These are phyloP conservation scores for Gorsachius goisagi DNA, from an alignment of 2,113 vertebrate genomes.

Conservation along the genomic window DNA sequence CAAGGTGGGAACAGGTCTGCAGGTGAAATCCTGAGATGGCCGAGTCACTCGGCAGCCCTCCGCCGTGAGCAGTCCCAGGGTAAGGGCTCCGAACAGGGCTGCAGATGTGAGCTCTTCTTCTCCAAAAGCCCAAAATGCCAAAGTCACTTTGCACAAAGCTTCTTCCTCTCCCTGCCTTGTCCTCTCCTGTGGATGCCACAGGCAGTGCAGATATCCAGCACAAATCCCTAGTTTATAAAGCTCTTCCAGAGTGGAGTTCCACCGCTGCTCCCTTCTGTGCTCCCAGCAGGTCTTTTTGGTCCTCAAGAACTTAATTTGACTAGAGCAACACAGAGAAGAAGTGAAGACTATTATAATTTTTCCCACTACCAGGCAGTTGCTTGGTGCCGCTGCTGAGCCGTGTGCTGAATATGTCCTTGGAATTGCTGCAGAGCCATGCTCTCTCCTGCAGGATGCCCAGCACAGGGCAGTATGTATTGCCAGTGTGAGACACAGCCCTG, in stretches of 20 bases:
- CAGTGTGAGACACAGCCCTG: not conserved
- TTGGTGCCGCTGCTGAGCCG: not conserved
- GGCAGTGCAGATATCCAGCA: not conserved
- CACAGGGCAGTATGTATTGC: not conserved
- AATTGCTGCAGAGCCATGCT: accelerated
- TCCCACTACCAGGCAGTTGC: not conserved
- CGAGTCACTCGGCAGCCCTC: not conserved
- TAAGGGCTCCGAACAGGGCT: not conserved
- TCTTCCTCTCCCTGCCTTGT: not conserved
- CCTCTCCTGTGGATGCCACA: accelerated
- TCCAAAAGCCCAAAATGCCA: not conserved
- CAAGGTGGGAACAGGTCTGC: not conserved
- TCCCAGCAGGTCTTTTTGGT: not conserved
- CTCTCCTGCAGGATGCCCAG: not conserved
- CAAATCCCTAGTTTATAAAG: not conserved
- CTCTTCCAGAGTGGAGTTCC: not conserved
- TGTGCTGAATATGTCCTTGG: accelerated
- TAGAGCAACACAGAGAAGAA: accelerated
- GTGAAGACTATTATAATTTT: not conserved
- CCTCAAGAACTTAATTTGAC: not conserved
- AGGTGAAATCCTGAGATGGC: not conserved
- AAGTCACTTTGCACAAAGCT: not conserved
- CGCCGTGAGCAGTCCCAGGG: not conserved
- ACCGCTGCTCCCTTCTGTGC: not conserved
- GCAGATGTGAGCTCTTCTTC: not conserved